Evolutionary conservation across 2,113 vertebrate genomes (phyloP).

Genomic region (Notothenia rossii): DNA sequence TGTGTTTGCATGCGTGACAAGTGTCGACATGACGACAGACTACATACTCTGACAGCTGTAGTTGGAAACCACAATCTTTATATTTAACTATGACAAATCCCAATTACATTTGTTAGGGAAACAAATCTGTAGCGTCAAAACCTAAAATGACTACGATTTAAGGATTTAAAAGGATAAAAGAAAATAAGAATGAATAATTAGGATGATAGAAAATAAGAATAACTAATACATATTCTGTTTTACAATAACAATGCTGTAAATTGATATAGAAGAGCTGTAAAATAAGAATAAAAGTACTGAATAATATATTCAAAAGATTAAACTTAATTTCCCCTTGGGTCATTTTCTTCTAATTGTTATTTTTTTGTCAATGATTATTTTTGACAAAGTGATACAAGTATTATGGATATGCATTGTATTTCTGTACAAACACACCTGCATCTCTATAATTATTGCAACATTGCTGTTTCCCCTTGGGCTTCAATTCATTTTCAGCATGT

Average conservation of each 20-base stretch:
- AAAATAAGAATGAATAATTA: not conserved
- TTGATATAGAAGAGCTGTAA: not conserved
- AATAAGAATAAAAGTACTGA: not conserved
- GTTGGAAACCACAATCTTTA: conserved; percentile 35
- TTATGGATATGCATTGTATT: not conserved
- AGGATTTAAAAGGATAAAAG: not conserved
- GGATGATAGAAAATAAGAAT: not conserved
- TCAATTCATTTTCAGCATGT: conserved; percentile 8
- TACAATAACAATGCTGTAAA: not conserved
- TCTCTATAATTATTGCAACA: not conserved
- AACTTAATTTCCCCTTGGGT: too few relatives aligned
- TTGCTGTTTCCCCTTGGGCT: conserved; percentile 5
- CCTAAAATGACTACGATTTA: too few relatives aligned
- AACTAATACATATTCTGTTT: not conserved
- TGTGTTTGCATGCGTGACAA: not conserved
- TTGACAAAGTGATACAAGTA: not conserved
- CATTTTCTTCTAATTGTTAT: too few relatives aligned
- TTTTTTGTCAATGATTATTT: not conserved
- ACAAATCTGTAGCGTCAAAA: not conserved
- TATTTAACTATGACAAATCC: conserved; percentile 20
- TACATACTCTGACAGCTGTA: conserved; percentile 25
- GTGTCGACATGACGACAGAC: conserved; percentile 20
- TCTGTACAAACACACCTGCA: not conserved
- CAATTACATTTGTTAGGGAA: not conserved
- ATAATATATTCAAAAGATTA: too few relatives aligned